Evolutionary conservation across 2,797 vertebrate species (phyloP).

Genomic region (Pteronotus mesoamericanus): DNA sequence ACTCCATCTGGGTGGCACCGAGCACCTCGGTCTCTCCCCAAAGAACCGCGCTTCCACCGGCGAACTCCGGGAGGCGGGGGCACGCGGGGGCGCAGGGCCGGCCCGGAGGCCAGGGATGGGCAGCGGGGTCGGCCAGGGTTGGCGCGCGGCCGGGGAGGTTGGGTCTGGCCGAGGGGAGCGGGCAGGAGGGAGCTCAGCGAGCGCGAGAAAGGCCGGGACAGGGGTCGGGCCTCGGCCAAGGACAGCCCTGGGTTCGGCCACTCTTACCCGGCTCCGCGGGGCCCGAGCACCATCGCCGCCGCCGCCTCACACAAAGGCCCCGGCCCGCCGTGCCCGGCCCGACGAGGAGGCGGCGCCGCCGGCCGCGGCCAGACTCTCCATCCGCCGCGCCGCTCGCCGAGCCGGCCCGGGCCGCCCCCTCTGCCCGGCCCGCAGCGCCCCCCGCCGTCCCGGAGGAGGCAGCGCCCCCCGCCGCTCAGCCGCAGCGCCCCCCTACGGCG

Average conservation of each 20-base stretch:
- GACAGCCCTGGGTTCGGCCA: conserved; percentile 26
- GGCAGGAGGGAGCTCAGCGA: neutral
- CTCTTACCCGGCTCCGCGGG: conserved; percentile 80
- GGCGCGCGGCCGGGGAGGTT: neutral
- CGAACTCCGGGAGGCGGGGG: neutral
- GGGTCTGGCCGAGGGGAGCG: neutral
- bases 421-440: conserved; percentile 74
- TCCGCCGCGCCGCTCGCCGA: conserved; percentile 69
- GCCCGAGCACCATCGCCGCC: conserved; percentile 75
- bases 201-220: neutral
- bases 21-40: neutral
- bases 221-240: conserved; percentile 19
- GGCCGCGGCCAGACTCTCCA: conserved; percentile 76
- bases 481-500: conserved; percentile 56
- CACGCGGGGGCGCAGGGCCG: neutral
- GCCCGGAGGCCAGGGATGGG: neutral
- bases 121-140: neutral
- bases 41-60: neutral
- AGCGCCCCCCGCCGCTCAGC: conserved; percentile 67
- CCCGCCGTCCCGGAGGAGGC: conserved; percentile 77
- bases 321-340: conserved; percentile 74
- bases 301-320: conserved; percentile 80
- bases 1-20: neutral
- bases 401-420: conserved; percentile 68
- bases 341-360: conserved; percentile 75